Percentiles rank a stretch among this genome's conserved stretches.
Conservation (phyloP, 2,797 vertebrate genomes). For the Enteromius afrohamiltoni region DNA sequence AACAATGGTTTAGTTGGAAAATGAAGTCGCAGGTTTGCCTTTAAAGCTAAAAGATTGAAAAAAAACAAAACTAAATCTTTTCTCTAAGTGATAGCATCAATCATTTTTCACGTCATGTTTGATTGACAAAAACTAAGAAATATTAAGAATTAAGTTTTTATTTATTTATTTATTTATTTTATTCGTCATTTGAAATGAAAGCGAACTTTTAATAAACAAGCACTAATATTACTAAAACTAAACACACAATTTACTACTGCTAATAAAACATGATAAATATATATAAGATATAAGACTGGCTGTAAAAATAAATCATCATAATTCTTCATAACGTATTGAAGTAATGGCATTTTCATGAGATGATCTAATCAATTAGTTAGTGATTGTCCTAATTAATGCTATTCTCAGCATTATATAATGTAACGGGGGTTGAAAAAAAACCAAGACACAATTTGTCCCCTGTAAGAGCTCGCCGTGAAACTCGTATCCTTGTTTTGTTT, state of each 20-base stretch:
- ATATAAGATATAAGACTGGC: too few species aligned
- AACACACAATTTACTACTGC: background rate
- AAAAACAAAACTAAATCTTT: background rate
- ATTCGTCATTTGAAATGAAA: background rate
- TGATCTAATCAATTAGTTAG: background rate
- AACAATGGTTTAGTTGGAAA: background rate
- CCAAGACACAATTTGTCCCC: constrained; percentile 5
- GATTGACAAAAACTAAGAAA: background rate
- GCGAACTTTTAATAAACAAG: background rate
- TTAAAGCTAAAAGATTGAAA: constrained; percentile 1
- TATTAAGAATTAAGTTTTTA: background rate
- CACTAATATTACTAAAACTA: background rate
- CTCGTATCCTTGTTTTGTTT: constrained; percentile 58
- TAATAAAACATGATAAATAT: background rate
- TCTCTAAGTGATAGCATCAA: background rate
- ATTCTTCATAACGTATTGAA: background rate
- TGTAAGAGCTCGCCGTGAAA: constrained; percentile 60
- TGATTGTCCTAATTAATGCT: background rate
- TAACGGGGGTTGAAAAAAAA: background rate
- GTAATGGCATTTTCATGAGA: background rate
- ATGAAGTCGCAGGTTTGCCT: background rate
- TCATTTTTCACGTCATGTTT: background rate
- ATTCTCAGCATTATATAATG: background rate
- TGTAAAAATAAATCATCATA: background rate
- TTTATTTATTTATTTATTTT: background rate